Evolutionary conservation across 1,140 invertebrate species (phyloP).

Genomic region (Drosophila takahashii): DNA sequence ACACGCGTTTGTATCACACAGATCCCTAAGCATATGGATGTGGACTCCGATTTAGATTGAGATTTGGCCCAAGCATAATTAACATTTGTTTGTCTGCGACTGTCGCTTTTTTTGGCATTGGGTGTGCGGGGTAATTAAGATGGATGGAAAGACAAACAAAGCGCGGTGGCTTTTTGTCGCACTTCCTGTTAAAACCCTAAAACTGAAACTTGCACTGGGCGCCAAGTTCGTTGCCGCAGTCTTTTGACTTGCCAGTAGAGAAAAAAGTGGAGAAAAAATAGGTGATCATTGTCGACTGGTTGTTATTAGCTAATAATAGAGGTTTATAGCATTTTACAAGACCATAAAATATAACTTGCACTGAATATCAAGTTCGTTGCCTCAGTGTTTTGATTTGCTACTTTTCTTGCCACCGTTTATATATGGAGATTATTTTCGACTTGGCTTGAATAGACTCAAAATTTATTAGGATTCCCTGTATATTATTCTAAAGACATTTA

Average conservation of each 20-base stretch:
- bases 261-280: slow-evolving; percentile 3
- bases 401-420: neutral
- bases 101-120: slow-evolving; percentile 47
- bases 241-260: slow-evolving; percentile 30
- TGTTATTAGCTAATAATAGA: slow-evolving; percentile 7
- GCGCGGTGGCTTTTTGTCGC: slow-evolving; percentile 18
- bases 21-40: slow-evolving; percentile 40
- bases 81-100: slow-evolving; percentile 47
- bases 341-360: slow-evolving; percentile 5
- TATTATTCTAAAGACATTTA: no score
- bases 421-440: no score
- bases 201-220: slow-evolving; percentile 22
- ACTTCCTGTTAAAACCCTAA: slow-evolving; percentile 58
- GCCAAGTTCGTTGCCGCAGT: slow-evolving; percentile 58
- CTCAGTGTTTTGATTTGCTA: slow-evolving; percentile 7
- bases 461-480: no score
- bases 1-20: slow-evolving; percentile 12
- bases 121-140: slow-evolving; percentile 55
- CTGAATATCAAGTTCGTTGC: neutral
- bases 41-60: neutral
- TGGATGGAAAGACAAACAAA: slow-evolving; percentile 47
- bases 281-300: slow-evolving; percentile 2
- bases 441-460: no score
- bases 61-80: slow-evolving; percentile 56
- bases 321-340: slow-evolving; percentile 22